Evolutionary conservation across 2,888 invertebrate genomes (phyloP).

Genomic region (Caenorhabditis becei): DNA sequence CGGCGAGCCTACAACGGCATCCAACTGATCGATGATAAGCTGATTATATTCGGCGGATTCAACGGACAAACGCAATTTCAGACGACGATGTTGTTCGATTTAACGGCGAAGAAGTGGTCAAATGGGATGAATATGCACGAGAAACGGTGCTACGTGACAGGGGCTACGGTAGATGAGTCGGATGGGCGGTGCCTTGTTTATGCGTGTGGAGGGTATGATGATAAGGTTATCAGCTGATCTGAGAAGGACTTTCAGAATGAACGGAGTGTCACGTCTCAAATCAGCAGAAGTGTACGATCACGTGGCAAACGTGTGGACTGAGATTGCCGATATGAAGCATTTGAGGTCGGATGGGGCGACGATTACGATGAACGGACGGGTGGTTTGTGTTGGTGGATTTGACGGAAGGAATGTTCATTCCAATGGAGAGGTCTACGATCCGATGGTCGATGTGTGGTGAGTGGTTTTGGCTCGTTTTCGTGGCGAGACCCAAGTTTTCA

Average conservation of each 20-base stretch:
- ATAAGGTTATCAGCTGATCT: too few relatives aligned
- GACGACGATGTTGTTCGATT: conserved; percentile 53
- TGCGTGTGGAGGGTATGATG: conserved; percentile 56
- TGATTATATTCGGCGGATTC: conserved; percentile 57
- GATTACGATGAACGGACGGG: conserved; percentile 25
- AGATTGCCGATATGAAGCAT: conserved; percentile 41
- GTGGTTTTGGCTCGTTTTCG: neutral
- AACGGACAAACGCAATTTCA: conserved; percentile 46
- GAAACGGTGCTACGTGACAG: conserved; percentile 52
- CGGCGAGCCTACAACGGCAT: conserved; percentile 58
- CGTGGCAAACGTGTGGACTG: conserved; percentile 38
- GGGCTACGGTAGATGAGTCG: conserved; percentile 28
- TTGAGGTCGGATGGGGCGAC: conserved; percentile 55
- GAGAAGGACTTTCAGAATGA: conserved; percentile 59
- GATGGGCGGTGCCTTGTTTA: conserved; percentile 29
- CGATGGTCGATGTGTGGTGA: conserved; percentile 40
- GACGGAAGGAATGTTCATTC: conserved; percentile 62
- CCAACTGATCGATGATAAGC: conserved; percentile 47
- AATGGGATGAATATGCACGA: conserved; percentile 60
- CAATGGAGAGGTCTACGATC: conserved; percentile 61
- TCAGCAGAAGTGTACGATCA: conserved; percentile 47
- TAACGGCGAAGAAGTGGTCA: conserved; percentile 42
- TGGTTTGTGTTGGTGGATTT: conserved; percentile 64
- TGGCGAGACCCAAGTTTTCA: too few relatives aligned
- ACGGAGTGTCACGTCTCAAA: conserved; percentile 53